Evolutionary conservation across 2,888 invertebrate genomes (phyloP).

Genomic region (Sipunculus nudus): DNA sequence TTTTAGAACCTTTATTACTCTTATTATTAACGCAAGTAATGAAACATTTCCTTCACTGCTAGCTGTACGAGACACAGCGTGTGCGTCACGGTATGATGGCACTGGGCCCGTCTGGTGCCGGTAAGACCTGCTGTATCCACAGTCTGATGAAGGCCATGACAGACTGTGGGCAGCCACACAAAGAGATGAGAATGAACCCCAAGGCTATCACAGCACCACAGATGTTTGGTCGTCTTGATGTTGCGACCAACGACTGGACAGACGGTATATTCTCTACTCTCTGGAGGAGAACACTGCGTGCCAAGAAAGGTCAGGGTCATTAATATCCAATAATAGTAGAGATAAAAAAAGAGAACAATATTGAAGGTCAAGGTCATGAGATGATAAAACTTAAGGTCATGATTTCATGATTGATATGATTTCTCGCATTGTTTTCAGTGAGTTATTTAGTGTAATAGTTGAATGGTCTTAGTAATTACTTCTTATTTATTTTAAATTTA

Average conservation of each 20-base stretch:
- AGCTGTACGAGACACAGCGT: constrained; percentile 67
- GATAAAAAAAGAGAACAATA: not conserved
- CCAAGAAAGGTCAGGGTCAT: constrained; percentile 74
- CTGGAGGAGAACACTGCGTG: constrained; percentile 92
- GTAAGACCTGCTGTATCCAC: constrained; percentile 91
- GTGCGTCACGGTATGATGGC: constrained; percentile 77
- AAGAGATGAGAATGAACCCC: constrained; percentile 98
- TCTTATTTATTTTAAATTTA: no score
- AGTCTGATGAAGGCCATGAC: constrained; percentile 91
- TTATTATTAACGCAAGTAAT: no score
- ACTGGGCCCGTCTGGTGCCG: constrained; percentile 91
- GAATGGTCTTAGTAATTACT: no score
- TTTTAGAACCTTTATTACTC: no score
- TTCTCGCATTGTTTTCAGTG: no score
- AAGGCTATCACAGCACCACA: constrained; percentile 97
- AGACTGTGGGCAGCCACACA: constrained; percentile 84
- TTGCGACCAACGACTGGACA: constrained; percentile 98
- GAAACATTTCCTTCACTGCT: no score
- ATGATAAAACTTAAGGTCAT: not conserved
- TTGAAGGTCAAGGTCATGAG: no score
- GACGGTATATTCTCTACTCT: constrained; percentile 97
- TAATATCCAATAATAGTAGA: no score
- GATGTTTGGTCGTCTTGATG: constrained; percentile 96
- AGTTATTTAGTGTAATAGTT: no score
- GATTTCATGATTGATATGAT: no score